These are phyloP conservation scores for Euphydryas editha DNA, from an alignment of 2,888 invertebrate genomes.

Conservation along the genomic window DNA sequence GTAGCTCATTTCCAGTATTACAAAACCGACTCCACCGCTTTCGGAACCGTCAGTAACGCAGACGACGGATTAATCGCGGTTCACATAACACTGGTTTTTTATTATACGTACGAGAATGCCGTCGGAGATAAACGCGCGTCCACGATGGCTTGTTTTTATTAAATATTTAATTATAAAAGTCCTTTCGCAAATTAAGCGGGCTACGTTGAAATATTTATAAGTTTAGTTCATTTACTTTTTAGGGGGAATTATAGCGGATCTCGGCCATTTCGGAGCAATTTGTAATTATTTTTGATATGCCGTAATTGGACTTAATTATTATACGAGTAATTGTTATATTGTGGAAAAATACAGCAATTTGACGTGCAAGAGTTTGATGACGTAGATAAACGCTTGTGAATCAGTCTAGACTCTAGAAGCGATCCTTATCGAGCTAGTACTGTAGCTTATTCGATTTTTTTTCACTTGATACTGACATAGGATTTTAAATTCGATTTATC, in stretches of 20 bases:
- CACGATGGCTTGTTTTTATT: conserved; percentile 36
- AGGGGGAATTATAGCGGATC: conserved; percentile 33
- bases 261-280: conserved; percentile 32
- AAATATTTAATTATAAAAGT: conserved; percentile 41
- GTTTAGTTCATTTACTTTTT: conserved; percentile 32
- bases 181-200: conserved; percentile 35
- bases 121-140: conserved; percentile 39
- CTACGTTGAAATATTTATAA: conserved; percentile 36
- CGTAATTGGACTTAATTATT: conserved; percentile 26
- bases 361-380: neutral
- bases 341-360: neutral
- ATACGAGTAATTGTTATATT: conserved; percentile 22
- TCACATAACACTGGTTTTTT: conserved; percentile 26
- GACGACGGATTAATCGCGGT: conserved; percentile 6
- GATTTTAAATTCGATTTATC: too few species aligned
- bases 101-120: conserved; percentile 41
- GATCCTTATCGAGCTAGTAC: too few species aligned
- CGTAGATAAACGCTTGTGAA: neutral
- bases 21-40: conserved; percentile 23
- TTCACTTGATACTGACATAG: too few species aligned
- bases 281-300: conserved; percentile 29
- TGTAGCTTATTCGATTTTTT: too few species aligned
- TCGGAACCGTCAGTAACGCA: neutral
- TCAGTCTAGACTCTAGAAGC: neutral
- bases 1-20: conserved; percentile 16